These are phyloP conservation scores for Mormyrus lacerda DNA, from an alignment of 2,113 vertebrate genomes.

Conservation along the genomic window DNA sequence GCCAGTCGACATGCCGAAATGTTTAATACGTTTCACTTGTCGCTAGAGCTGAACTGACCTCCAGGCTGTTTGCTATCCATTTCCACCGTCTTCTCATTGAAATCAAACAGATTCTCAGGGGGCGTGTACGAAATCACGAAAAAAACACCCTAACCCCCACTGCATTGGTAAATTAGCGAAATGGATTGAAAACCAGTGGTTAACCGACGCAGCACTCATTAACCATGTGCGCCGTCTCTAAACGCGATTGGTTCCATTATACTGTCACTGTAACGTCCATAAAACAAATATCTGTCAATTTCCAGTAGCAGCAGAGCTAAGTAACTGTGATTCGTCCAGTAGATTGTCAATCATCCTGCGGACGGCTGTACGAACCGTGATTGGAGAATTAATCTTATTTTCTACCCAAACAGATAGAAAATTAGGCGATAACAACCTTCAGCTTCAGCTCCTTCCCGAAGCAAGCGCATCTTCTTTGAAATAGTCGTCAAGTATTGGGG, in stretches of 20 bases:
- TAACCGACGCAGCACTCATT: background rate
- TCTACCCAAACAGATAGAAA: background rate
- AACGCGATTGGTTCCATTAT: background rate
- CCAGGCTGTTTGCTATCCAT: conserved; percentile 16
- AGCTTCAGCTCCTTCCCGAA: background rate
- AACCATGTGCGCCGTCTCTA: background rate
- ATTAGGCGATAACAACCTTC: background rate
- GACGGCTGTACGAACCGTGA: background rate
- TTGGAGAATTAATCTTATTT: background rate
- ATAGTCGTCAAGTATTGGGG: background rate
- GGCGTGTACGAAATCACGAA: background rate
- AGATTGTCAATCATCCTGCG: background rate
- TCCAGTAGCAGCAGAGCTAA: background rate
- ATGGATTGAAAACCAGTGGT: background rate
- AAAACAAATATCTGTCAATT: background rate
- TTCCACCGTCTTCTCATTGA: conserved; percentile 14
- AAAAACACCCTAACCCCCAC: background rate
- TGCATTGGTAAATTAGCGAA: background rate
- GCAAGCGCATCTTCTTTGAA: background rate
- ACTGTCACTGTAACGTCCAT: background rate
- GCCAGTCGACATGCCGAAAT: background rate
- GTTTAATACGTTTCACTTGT: background rate
- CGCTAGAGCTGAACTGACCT: conserved; percentile 8
- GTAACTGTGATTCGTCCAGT: background rate
- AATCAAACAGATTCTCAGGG: background rate